Conservation (phyloP, 2,113 vertebrate species). For the Tichodroma muraria region DNA sequence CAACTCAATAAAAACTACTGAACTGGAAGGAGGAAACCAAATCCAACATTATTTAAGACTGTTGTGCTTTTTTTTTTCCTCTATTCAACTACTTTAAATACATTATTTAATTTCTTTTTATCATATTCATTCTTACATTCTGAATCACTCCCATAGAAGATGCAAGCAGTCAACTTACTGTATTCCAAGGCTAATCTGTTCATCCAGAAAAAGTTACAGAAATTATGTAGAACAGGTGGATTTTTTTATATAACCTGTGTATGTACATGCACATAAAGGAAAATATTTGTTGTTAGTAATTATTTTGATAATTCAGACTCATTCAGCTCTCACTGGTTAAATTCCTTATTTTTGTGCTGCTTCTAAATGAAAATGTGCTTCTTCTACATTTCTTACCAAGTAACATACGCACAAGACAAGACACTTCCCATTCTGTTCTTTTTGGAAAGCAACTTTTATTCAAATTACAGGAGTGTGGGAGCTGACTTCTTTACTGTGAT, state of each 20-base stretch:
- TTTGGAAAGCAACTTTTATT: neutral
- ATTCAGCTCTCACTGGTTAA: conserved; percentile 7
- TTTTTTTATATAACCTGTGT: conserved; percentile 42
- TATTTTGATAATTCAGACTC: conserved; percentile 36
- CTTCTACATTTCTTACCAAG: conserved; percentile 37
- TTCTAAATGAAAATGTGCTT: conserved; percentile 36
- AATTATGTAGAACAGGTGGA: neutral
- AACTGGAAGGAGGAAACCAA: neutral
- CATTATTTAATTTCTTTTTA: neutral
- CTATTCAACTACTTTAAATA: conserved; percentile 11
- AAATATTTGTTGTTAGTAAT: neutral
- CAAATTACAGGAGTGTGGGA: neutral
- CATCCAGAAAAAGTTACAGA: neutral
- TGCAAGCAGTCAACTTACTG: neutral
- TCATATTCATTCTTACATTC: neutral
- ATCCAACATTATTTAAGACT: neutral
- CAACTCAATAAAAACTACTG: neutral
- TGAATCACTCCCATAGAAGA: neutral
- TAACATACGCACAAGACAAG: neutral
- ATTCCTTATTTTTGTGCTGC: conserved; percentile 10
- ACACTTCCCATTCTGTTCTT: neutral
- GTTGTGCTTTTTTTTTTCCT: neutral
- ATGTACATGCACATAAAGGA: neutral
- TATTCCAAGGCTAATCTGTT: conserved; percentile 33
- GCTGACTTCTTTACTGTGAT: neutral